Evolutionary conservation across 2,888 invertebrate species (phyloP).

Genomic region (Cyrtodaria siliqua): DNA sequence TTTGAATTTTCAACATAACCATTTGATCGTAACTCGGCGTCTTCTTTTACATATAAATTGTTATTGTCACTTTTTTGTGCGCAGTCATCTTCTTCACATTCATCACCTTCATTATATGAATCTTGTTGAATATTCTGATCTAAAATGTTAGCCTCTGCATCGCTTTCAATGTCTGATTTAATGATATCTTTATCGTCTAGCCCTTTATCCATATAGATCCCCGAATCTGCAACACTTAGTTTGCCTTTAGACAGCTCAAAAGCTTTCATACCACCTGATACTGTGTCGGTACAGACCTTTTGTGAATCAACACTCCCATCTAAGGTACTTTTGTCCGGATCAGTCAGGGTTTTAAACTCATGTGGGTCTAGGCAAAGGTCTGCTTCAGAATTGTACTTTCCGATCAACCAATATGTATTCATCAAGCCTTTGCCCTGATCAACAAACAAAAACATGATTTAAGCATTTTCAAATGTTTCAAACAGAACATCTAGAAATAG

Average conservation of each 20-base stretch:
- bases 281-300: too few relatives aligned
- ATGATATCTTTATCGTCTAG: slow-evolving; percentile 24
- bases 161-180: neutral
- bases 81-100: neutral
- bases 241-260: slow-evolving; percentile 35
- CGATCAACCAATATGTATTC: slow-evolving; percentile 80
- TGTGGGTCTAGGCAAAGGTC: slow-evolving; percentile 4
- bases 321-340: slow-evolving; percentile 11
- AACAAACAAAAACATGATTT: slow-evolving; percentile 5
- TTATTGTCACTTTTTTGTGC: neutral
- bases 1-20: too few relatives aligned
- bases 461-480: neutral
- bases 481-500: too few relatives aligned
- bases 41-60: too few relatives aligned
- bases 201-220: slow-evolving; percentile 39
- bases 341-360: slow-evolving; percentile 14
- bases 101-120: neutral
- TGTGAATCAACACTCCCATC: neutral
- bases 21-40: too few relatives aligned
- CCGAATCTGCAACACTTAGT: slow-evolving; percentile 54
- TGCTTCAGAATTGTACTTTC: slow-evolving; percentile 14
- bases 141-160: neutral
- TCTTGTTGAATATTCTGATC: too few relatives aligned
- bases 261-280: slow-evolving; percentile 5
- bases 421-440: slow-evolving; percentile 80